Evolutionary conservation across 1,140 invertebrate species (phyloP).

Genomic region (Stegodyphus mimosarum): DNA sequence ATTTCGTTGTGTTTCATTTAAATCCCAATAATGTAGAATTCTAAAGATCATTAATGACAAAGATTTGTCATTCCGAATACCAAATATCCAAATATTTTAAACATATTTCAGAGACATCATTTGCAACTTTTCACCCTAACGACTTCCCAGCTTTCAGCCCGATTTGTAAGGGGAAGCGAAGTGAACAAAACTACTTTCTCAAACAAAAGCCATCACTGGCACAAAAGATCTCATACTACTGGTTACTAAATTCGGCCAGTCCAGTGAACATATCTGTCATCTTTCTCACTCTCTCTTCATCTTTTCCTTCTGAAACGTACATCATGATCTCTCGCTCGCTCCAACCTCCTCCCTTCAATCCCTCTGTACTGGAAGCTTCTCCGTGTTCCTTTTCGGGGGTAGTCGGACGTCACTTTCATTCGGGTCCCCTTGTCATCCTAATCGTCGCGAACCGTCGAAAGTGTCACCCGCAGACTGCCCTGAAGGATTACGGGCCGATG

Average conservation of each 20-base stretch:
- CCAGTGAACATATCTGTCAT: slow-evolving; percentile 5
- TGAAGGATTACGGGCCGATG: slow-evolving; percentile 60
- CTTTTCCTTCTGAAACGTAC: neutral
- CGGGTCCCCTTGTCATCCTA: slow-evolving; percentile 55
- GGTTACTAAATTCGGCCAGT: neutral
- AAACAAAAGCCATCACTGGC: slow-evolving; percentile 16
- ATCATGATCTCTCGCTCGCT: slow-evolving; percentile 22
- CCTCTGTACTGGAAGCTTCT: neutral
- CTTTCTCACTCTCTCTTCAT: slow-evolving; percentile 13
- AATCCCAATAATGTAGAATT: no score
- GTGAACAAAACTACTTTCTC: slow-evolving; percentile 6
- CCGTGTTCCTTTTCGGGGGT: slow-evolving; percentile 44
- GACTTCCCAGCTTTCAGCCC: neutral
- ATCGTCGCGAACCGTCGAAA: slow-evolving; percentile 54
- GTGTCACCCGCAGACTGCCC: slow-evolving; percentile 51
- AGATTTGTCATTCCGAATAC: no score
- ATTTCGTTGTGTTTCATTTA: no score
- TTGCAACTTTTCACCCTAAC: neutral
- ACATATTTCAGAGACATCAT: no score
- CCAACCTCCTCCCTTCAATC: neutral
- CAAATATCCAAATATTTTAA: no score
- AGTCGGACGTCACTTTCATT: slow-evolving; percentile 59
- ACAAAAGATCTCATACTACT: neutral
- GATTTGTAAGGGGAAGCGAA: no score
- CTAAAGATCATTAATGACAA: no score